These are phyloP conservation scores for Hapalemur alaotrensis DNA, from an alignment of 2,797 vertebrate species.

Conservation along the genomic window DNA sequence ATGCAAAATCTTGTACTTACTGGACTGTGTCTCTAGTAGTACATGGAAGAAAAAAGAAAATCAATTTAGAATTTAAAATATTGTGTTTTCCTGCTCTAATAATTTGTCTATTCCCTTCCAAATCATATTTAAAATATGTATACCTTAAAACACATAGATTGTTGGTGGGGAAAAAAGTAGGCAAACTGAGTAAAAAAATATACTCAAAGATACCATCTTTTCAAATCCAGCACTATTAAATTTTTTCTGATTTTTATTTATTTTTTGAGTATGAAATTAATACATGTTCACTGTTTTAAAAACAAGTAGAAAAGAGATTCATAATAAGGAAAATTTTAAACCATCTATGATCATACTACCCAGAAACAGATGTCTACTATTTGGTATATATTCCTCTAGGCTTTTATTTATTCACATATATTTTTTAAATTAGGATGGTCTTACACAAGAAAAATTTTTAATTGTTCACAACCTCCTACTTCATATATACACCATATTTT, in stretches of 20 bases:
- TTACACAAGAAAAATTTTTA: background rate
- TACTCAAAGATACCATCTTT: background rate
- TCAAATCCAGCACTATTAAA: background rate
- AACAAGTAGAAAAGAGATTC: background rate
- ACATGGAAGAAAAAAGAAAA: constrained; percentile 63
- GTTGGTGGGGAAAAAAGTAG: background rate
- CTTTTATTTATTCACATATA: background rate
- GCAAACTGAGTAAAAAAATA: constrained; percentile 2
- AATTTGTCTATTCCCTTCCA: background rate
- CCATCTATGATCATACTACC: background rate
- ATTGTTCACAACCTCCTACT: background rate
- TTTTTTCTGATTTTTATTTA: constrained; percentile 4
- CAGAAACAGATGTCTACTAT: background rate
- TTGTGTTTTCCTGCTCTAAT: constrained; percentile 1
- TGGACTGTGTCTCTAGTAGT: constrained; percentile 86
- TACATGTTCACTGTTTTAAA: background rate
- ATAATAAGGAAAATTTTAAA: constrained; percentile 22
- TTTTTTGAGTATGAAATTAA: constrained; percentile 48
- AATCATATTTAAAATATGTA: constrained; percentile 7
- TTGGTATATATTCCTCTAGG: background rate
- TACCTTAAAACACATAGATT: constrained; percentile 20
- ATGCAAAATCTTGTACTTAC: constrained; percentile 84
- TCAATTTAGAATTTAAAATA: constrained; percentile 53
- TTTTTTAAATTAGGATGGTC: constrained; percentile 19
- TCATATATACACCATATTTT: constrained; percentile 1